A percentile compares a stretch with the other conserved stretches of the same genome.
Conservation (phyloP, 2,113 vertebrate species). For the Eretmochelys imbricata region DNA sequence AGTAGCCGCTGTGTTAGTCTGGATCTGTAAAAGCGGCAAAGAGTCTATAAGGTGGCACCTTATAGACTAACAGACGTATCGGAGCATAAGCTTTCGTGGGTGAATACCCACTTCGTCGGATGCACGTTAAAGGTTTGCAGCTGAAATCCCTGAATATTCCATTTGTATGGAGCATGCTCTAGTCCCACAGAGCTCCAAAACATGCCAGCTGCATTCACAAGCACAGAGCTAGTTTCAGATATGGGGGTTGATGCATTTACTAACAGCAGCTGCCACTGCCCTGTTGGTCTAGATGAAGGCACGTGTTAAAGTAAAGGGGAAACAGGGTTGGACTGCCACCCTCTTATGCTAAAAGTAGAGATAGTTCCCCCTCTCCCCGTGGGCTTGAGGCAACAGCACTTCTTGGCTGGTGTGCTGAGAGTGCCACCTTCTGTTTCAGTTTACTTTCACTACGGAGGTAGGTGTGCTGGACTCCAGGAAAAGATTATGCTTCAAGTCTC, state of each 20-base stretch:
- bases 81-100: too few relatives aligned
- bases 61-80: too few relatives aligned
- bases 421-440: not conserved
- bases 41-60: too few relatives aligned
- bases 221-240: not conserved
- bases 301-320: not conserved
- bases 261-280: not conserved
- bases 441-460: not conserved
- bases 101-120: too few relatives aligned
- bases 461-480: not conserved
- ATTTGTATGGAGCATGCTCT: not conserved
- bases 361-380: not conserved
- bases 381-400: not conserved
- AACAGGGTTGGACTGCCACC: not conserved
- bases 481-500: not conserved
- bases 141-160: not conserved
- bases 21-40: too few relatives aligned
- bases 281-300: not conserved
- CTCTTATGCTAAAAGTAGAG: not conserved
- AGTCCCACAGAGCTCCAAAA: not conserved
- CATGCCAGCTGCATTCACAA: rapidly evolving
- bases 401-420: not conserved
- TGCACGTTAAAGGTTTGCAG: not conserved
- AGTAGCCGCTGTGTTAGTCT: too few relatives aligned
- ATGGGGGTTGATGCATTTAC: not conserved